Base-by-base conservation (phyloP, 2,888 invertebrate species). In the Epirrita christyi region DNA sequence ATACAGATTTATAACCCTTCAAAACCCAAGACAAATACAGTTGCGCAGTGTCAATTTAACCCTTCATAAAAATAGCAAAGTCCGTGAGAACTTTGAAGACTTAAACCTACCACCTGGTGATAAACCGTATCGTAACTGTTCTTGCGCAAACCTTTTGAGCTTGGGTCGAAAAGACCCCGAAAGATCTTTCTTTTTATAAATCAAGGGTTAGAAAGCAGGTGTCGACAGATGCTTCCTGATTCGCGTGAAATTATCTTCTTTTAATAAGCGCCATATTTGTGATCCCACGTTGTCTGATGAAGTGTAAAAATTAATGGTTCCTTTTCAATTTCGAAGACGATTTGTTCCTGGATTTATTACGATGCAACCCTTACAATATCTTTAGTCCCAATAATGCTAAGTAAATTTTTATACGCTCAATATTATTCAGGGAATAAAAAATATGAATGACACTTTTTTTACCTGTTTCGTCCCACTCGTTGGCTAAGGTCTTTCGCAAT, bases 161-260 rank as follows among this genome's bases (percentile, higher is more conserved):
- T 83, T 64, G 83, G 84, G 82, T 81, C 82, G 68, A 72, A 73
- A 65, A 71, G 75, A 78, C 79, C 80, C 77, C 65, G 67, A 74
- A 76, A 46, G 32, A 40, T 40, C 45, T 53, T 38, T 28, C 29
- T 50, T 51, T 46, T 51, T 51, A 50, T 51, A 44, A 83, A 86
- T 86, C 85, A 86, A 81, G 81, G 85, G 83, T 83, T 85, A 83
- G 68, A 72, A 73, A 76, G 82, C 89, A 90, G 92, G 91, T 90
- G 91, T 75, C 76, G 80, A 83, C 88, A 90, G 89, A 88, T 89
- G 90, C 81, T 78, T 78, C 79, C 78, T 85, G 82, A 90, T 88
- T 76, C 83, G 85, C 92, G 88, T 91, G 87, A 91, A 92, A 92
- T 91, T 85, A 84, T 87, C 75, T 83, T 81, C 83, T 72, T 73